phyloP scores from a whole-genome alignment of 2,113 vertebrate species.

The Mesocricetus auratus region DNA sequence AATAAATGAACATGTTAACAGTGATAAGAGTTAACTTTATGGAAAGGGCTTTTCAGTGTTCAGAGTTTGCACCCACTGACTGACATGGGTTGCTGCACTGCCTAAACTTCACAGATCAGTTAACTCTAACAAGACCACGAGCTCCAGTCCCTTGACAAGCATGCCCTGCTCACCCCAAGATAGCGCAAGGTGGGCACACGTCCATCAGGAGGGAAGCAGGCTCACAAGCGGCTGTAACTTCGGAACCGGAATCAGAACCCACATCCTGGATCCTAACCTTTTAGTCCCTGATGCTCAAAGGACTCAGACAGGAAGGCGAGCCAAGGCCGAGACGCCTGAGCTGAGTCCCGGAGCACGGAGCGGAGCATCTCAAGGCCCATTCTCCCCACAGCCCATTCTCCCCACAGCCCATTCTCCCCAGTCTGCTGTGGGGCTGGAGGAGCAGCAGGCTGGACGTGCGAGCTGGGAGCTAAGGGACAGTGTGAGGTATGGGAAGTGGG shows the following conservation, averaged over 20 bases:
- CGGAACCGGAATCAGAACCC: not conserved
- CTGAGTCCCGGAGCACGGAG: not conserved
- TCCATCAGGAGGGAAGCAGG: not conserved
- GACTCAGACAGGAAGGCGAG: not conserved
- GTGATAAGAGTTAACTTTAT: slow-evolving; percentile 14
- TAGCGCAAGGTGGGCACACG: not conserved
- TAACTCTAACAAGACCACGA: not conserved
- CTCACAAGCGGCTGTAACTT: not conserved
- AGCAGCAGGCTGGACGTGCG: not conserved
- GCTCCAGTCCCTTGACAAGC: not conserved
- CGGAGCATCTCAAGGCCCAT: not conserved
- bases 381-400: no score
- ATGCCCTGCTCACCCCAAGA: not conserved
- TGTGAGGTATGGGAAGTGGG: not conserved
- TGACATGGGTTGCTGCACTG: not conserved
- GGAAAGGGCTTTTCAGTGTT: slow-evolving; percentile 9
- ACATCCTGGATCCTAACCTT: not conserved
- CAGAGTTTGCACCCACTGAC: not conserved
- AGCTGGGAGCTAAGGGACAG: not conserved
- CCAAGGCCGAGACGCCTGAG: not conserved
- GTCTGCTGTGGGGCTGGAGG: not conserved
- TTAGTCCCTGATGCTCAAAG: not conserved
- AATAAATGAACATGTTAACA: not conserved
- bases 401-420: no score
- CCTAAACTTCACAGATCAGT: not conserved